Evolutionary conservation across 2,113 vertebrate species (phyloP), one percentile per base, ranked within the genome.

Genomic region (Xiphophorus couchianus): DNA sequence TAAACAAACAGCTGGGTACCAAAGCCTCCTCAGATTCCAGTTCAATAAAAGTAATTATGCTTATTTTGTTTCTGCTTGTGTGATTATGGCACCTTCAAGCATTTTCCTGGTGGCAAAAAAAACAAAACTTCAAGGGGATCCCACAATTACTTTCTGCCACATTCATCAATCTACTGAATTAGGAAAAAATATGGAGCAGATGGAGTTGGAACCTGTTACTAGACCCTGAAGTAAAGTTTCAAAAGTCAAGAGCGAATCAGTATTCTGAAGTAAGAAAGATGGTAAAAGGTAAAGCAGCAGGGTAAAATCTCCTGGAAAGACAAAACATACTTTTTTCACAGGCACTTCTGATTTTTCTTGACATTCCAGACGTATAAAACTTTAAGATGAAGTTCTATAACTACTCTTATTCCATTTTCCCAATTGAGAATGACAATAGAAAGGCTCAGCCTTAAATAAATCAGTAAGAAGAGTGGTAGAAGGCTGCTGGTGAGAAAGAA

Each of bases 261-360:
- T 71, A 37, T 37, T 37, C 35, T 37, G 35, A 37, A 85, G 82
- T 87, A 87, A 88, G 81, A 37, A 81, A 63, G 76, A 77, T 69
- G 81, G 80, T 61, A 76, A 79, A 73, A 78, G 60, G 66, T 69
- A 81, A 70, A 83, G 76, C 48, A 77, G 79, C 66, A 66, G 77
- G 73, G 81, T 86, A 69, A 73, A 80, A 80, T 33, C 72, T 82
- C 82, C 77, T 85, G 80, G 65, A 73, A 44, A 44, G 62, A 71
- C 78, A 68, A 31, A 88, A 80, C 88, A 88, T 82, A 80, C 71
- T 42, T 74, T 88, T 69, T 89, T 89, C 74, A 84, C 77, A 63
- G 76, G 81, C 71, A 63, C 76, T 74, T 72, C 74, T 87, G 85
- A 88, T 75, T 83, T 78, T 81, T 77, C 76, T 71, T 77, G 83